Conservation (phyloP, 2,797 vertebrate genomes). For the Pelochelys cantorii region DNA sequence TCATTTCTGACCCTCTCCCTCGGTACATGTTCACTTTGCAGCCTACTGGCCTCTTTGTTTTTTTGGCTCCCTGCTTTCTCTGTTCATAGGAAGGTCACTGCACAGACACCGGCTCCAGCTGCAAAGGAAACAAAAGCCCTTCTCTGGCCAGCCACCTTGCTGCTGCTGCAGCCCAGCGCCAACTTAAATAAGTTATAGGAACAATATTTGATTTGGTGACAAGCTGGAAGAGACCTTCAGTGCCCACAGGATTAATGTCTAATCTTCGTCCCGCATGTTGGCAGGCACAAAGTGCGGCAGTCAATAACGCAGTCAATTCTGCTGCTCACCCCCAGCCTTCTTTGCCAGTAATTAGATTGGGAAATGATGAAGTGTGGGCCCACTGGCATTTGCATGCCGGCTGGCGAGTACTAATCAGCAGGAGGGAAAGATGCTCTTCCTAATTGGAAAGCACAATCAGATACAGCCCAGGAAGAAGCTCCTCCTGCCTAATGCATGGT, state of each 20-base stretch:
- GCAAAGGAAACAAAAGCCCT: neutral
- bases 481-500: constrained; percentile 2
- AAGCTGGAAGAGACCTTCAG: constrained; percentile 49
- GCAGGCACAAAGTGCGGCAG: constrained; percentile 43
- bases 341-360: constrained; percentile 66
- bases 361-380: constrained; percentile 61
- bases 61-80: neutral
- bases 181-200: constrained; percentile 29
- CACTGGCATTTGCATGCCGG: constrained; percentile 59
- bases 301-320: constrained; percentile 59
- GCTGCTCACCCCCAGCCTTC: constrained; percentile 59
- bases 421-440: constrained; percentile 25
- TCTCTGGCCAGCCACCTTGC: neutral
- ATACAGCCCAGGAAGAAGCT: constrained; percentile 16
- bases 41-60: neutral
- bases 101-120: neutral
- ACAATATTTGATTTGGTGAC: constrained; percentile 42
- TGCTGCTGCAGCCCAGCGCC: neutral
- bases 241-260: constrained; percentile 60
- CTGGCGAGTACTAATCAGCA: constrained; percentile 57
- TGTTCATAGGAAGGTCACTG: neutral
- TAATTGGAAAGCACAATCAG: constrained; percentile 63
- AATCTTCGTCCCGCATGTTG: constrained; percentile 39
- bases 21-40: neutral
- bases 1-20: neutral